Conservation (phyloP, 2,797 vertebrate genomes). For the Simalia tracyae region DNA sequence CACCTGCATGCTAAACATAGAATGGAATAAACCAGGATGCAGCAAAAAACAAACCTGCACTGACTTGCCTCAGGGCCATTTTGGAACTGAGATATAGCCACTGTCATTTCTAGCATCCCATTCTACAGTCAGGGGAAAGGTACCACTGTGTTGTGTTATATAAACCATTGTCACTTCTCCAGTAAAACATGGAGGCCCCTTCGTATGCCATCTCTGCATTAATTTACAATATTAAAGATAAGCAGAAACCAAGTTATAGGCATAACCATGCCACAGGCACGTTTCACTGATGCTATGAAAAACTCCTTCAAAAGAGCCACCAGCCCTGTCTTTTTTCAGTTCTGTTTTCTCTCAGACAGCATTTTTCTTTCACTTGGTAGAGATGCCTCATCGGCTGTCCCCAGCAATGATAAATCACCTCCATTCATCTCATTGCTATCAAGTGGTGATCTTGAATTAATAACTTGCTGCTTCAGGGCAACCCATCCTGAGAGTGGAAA, state of each 20-base stretch:
- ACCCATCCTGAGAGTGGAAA: neutral
- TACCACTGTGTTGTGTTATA: neutral
- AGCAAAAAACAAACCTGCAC: neutral
- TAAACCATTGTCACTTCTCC: neutral
- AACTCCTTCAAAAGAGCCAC: too few relatives aligned
- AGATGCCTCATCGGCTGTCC: too few relatives aligned
- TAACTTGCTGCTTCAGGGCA: too few relatives aligned
- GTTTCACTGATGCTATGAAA: neutral
- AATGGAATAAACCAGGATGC: neutral
- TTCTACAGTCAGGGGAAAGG: neutral
- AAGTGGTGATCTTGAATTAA: too few relatives aligned
- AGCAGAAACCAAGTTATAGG: neutral
- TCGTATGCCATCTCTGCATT: neutral
- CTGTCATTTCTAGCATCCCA: neutral
- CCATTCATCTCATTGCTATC: too few relatives aligned
- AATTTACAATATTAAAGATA: neutral
- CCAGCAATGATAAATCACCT: too few relatives aligned
- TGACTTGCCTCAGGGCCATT: neutral
- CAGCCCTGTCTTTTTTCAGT: too few relatives aligned
- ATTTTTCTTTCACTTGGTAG: too few relatives aligned
- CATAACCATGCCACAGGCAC: neutral
- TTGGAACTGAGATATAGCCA: neutral
- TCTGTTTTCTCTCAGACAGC: too few relatives aligned
- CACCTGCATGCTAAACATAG: constrained; percentile 9
- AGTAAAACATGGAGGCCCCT: neutral